Conservation (phyloP, 2,113 vertebrate genomes). For the Ceyx cyanopectus region DNA sequence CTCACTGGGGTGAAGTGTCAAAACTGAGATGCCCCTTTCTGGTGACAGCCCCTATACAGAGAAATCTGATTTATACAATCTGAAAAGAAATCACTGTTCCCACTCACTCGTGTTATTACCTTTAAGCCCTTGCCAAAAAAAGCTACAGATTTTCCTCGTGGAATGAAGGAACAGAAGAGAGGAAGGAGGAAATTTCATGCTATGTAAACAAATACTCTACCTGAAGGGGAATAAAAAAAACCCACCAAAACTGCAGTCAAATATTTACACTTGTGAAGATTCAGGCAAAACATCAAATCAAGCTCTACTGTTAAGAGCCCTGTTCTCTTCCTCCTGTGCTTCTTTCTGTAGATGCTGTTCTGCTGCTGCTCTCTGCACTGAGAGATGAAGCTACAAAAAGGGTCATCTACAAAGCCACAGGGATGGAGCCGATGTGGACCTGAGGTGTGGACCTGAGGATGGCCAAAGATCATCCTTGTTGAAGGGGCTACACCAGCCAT, state of each 20-base stretch:
- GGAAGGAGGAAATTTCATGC: constrained; percentile 36
- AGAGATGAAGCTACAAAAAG: neutral
- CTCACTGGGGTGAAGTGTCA: neutral
- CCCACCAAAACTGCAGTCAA: constrained; percentile 49
- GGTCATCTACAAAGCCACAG: neutral
- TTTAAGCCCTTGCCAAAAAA: constrained; percentile 23
- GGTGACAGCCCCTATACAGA: neutral
- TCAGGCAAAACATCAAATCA: constrained; percentile 67
- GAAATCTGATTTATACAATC: neutral
- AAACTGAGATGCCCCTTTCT: neutral
- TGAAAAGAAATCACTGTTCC: neutral
- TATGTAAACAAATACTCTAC: constrained; percentile 61
- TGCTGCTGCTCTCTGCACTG: neutral
- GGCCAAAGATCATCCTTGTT: neutral
- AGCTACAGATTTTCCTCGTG: constrained; percentile 2
- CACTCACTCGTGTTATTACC: neutral
- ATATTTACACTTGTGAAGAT: constrained; percentile 68
- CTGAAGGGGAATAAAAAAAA: constrained; percentile 56
- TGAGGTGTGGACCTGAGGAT: neutral
- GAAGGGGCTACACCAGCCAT: neutral
- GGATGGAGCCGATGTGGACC: neutral
- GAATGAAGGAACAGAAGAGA: constrained; percentile 28
- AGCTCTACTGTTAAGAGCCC: constrained; percentile 26
- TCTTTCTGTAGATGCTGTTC: neutral
- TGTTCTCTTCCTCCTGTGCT: neutral